Evolutionary conservation across 1,140 invertebrate species (phyloP), one percentile per base, ranked within the genome.

Genomic region (Carposina sasakii): DNA sequence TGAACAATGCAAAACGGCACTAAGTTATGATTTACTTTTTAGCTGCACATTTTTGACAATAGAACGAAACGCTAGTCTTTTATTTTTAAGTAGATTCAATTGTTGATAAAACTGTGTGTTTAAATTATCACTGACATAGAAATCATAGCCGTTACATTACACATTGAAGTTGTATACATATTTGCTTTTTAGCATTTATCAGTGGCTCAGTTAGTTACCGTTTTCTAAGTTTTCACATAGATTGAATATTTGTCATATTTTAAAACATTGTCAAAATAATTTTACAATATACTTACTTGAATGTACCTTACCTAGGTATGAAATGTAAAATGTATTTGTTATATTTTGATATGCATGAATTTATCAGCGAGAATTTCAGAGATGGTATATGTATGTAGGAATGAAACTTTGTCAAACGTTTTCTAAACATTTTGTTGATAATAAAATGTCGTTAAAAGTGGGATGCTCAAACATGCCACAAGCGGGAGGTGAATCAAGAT

Each of bases 341-440:
- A 77, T 77, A 75, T 79, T 79, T 79, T 79, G 75, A 79, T 76
- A 79, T 69, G 63, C 59, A 66, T 70, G 60, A 71, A 70, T 76
- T 76, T 79, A 71, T 70, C 52, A 57, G 61, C 57, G 60, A 67
- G 52, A n/a, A n/a, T n/a, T n/a, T n/a, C n/a, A n/a, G n/a, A n/a
- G n/a, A n/a, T n/a, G n/a, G n/a, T n/a, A n/a, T n/a, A n/a, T n/a
- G n/a, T n/a, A n/a, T n/a, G n/a, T n/a, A n/a, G n/a, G n/a, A n/a
- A n/a, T n/a, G n/a, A n/a, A n/a, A n/a, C n/a, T n/a, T n/a, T n/a
- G n/a, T n/a, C n/a, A n/a, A 37, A 57, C 52, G 44, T 46, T 58
- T 59, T 67, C 57, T 67, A 55, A 59, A 48, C 65, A 26, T 54
- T 59, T 16, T 60, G 54, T 63, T 71, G 57, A n/a, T 67, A 67